phyloP scores from a whole-genome alignment of 2,113 vertebrate species.

The Morphnarchus princeps region DNA sequence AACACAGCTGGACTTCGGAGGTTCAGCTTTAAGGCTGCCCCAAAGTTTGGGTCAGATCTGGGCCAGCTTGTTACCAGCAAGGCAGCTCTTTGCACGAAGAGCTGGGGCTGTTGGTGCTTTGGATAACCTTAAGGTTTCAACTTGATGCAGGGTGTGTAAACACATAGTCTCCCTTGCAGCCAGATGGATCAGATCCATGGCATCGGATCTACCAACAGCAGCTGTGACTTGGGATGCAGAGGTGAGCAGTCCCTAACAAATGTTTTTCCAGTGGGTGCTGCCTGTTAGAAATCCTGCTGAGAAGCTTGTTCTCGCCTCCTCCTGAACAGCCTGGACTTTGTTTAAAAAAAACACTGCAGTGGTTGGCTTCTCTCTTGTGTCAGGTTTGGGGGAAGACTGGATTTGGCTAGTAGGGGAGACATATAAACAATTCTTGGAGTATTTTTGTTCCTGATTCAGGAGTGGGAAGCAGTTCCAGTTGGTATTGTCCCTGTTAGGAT shows the following conservation, averaged over 20 bases:
- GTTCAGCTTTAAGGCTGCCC: neutral
- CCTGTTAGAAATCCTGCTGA: neutral
- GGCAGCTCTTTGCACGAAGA: neutral
- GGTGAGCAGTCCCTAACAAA: neutral
- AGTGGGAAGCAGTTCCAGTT: neutral
- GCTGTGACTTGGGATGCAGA: neutral
- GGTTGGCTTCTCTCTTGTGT: neutral
- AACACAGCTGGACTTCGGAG: neutral
- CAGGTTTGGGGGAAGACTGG: neutral
- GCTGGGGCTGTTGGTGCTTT: neutral
- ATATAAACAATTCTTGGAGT: neutral
- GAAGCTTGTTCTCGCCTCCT: neutral
- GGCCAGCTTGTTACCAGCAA: neutral
- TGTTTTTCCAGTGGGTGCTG: neutral
- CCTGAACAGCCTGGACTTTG: neutral
- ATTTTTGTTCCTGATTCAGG: neutral
- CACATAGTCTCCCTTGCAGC: neutral
- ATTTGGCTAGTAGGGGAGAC: neutral
- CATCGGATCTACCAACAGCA: rapidly evolving
- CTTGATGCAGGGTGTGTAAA: neutral
- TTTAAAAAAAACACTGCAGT: neutral
- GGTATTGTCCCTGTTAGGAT: neutral
- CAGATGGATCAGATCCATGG: neutral
- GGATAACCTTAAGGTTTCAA: neutral
- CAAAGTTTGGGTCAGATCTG: neutral